These are phyloP conservation scores for Eremophila alpestris DNA, from an alignment of 2,797 vertebrate genomes.

Conservation along the genomic window DNA sequence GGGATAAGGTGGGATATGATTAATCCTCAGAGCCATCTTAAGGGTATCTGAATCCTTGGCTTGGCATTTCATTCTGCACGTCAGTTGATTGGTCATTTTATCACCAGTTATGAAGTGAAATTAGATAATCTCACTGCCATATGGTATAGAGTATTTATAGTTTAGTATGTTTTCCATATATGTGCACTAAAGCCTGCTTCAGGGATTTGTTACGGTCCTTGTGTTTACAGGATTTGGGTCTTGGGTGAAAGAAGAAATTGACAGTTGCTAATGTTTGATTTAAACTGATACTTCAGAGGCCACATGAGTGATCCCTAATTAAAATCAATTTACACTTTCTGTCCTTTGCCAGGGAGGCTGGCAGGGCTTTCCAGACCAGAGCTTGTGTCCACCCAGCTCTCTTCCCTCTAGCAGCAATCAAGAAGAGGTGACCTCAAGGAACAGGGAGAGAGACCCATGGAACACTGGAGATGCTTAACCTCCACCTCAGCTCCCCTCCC, in stretches of 20 bases:
- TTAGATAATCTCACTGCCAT: slow-evolving; percentile 60
- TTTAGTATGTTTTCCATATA: slow-evolving; percentile 57
- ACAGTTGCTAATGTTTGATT: slow-evolving; percentile 60
- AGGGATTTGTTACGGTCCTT: slow-evolving; percentile 48
- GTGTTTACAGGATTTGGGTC: slow-evolving; percentile 58
- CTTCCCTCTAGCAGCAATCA: not conserved
- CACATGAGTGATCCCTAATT: slow-evolving; percentile 20
- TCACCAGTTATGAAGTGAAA: slow-evolving; percentile 59
- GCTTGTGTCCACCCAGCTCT: not conserved
- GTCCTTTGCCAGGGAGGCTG: not conserved
- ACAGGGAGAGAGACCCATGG: accelerated
- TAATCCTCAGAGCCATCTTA: slow-evolving; percentile 21
- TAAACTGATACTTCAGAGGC: slow-evolving; percentile 23
- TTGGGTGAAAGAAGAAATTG: slow-evolving; percentile 51
- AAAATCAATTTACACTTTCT: slow-evolving; percentile 40
- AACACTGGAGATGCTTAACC: not conserved
- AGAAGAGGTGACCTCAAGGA: not conserved
- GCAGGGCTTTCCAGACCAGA: not conserved
- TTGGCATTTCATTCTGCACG: slow-evolving; percentile 30
- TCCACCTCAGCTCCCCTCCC: not conserved
- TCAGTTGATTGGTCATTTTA: slow-evolving; percentile 68
- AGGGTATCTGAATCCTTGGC: slow-evolving; percentile 24
- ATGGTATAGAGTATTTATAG: slow-evolving; percentile 66
- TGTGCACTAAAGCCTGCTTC: slow-evolving; percentile 34
- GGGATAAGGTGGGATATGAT: accelerated